phyloP scores from a whole-genome alignment of 2,888 invertebrate genomes.

The Sisyra nigra region DNA sequence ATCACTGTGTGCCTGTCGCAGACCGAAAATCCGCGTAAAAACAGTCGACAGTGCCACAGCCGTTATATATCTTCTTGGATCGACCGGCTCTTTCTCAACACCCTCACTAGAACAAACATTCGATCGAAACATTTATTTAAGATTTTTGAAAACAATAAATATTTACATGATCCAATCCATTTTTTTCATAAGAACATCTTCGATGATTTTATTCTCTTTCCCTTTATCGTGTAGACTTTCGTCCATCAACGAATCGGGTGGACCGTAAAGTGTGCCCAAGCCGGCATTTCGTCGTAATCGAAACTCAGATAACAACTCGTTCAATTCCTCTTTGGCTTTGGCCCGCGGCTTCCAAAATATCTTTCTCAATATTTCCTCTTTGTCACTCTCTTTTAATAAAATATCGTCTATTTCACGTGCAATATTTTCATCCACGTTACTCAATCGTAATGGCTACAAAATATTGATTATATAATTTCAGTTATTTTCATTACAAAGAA shows the following conservation, averaged over 20 bases:
- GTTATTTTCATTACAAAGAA: neutral
- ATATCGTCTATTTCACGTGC: constrained; percentile 83
- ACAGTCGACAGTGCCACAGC: constrained; percentile 70
- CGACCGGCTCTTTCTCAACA: constrained; percentile 41
- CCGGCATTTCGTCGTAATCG: constrained; percentile 82
- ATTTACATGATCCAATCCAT: constrained; percentile 51
- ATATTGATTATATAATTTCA: constrained; percentile 6
- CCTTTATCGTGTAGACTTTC: constrained; percentile 65
- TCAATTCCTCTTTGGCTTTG: constrained; percentile 67
- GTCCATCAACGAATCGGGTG: constrained; percentile 60
- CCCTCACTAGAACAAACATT: constrained; percentile 26
- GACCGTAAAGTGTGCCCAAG: constrained; percentile 78
- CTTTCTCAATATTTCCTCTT: constrained; percentile 75
- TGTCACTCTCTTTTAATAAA: constrained; percentile 64
- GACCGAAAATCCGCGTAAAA: constrained; percentile 57
- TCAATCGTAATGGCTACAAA: constrained; percentile 59
- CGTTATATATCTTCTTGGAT: constrained; percentile 46
- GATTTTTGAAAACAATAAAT: constrained; percentile 1
- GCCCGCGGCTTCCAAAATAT: constrained; percentile 81
- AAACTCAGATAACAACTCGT: constrained; percentile 59
- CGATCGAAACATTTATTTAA: constrained; percentile 6
- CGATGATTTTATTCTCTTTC: constrained; percentile 59
- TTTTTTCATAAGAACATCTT: constrained; percentile 53
- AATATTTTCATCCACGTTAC: constrained; percentile 70
- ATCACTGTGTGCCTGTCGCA: constrained; percentile 39